Evolutionary conservation across 2,797 vertebrate genomes (phyloP), one percentile per base, ranked within the genome.

Genomic region (Amblyopsis hoosieri): DNA sequence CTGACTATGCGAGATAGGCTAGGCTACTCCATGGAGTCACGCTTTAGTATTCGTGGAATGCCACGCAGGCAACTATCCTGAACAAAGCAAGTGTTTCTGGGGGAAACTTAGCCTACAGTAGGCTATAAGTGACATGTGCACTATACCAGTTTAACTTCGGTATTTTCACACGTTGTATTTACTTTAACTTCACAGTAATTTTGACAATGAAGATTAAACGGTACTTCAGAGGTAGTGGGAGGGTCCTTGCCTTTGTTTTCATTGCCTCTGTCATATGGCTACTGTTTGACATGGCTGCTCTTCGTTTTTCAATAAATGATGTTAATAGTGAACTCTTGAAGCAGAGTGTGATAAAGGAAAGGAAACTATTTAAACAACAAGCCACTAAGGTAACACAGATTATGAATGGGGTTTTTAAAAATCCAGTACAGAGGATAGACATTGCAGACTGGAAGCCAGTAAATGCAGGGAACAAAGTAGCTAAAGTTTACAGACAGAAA

Each of bases 201-300:
- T 29, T 29, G 12, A 85, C 73, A 49, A 87, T 91, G 79, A 94
- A 87, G 83, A 45, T 95, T 46, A 91, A 92, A 76, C 94, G 92
- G 81, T 94, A 96, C 85, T 91, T 96, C 62, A 90, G 95, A 82
- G 95, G 95, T 57, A 96, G 95, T 73, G 95, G 95, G 72, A 86
- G 95, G 78, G 93, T 94, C 2, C 89, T 99, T 12, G 94, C 93
- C 0, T 93, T 97, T 47, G 94, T 99, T 57, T 96, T 97, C 72
- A 82, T 86, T 3, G 96, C 96, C 59, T 99, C 97, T 45, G 89
- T 99, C 75, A 70, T 94, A 31, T 99, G 97, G 97, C 83, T 99
- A 62, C 90, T 98, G 54, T 94, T 99, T 78, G 96, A 98, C 88
- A 97, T 98, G 93, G 96, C 94, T 75, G 96, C 95, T 4, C 94